Base-by-base conservation (phyloP, 2,113 vertebrate species). In the Thalassoma bifasciatum region DNA sequence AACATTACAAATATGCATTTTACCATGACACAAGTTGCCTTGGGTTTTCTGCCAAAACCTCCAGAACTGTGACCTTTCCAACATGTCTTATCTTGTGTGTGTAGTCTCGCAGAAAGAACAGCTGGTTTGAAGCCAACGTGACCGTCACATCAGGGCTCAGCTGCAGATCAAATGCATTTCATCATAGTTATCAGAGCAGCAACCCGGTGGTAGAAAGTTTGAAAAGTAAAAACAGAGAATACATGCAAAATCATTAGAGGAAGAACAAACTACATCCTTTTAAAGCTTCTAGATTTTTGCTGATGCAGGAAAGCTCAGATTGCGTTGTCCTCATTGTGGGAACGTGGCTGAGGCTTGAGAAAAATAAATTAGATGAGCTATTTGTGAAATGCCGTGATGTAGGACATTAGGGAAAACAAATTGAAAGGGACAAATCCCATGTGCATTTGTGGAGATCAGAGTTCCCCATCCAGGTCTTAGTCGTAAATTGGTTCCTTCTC, bases 291-390 rank as follows among this genome's bases (percentile, higher is more conserved):
- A 8, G 14, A 16, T 46, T 46, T 46, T 7, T 46, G 44, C 44
- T 46, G 17, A 46, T 17, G 17, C 17, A 30, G 14, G 17, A 17
- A 1, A 46, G 44, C 16, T 44, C 13, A 6, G 44, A 17, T 46
- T 14, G 17, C 16, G 44, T 19, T 19, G 44, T 46, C 44, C 44
- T 11, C 38, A 13, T 44, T 17, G 44, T 46, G 14, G 14, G 44
- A 46, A 56, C 52, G 67, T 13, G 0, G 21, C 22, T 30, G 30
- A 30, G 30, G 30, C 67, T 69, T 38, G 60, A 76, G 62, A 64
- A 67, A 14, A 14, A 63, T 6, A 83, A 82, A 77, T 86, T 66
- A 77, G 60, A 81, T 74, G 23, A 83, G 65, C 71, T 72, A 64
- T 75, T 75, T 67, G 23, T 23, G 53, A 67, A 22, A 7, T 10